These are phyloP conservation scores for Orthosia gothica DNA, from an alignment of 2,888 invertebrate genomes.

Conservation along the genomic window DNA sequence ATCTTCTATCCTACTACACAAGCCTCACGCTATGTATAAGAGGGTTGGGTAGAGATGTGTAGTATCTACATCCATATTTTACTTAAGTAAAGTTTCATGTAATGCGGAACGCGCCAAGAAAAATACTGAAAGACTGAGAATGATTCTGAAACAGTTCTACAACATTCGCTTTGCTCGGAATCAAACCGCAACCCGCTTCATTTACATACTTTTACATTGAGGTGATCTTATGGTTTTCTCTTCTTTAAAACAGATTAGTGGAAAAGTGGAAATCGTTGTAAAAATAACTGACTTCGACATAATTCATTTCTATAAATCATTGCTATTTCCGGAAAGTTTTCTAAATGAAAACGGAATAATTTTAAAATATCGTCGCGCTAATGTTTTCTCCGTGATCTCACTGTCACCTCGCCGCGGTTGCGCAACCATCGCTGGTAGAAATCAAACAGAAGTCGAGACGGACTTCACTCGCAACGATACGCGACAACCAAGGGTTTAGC, in stretches of 20 bases:
- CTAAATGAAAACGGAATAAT: constrained; percentile 58
- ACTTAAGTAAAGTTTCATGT: no score
- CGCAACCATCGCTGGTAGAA: constrained; percentile 33
- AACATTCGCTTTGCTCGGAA: neutral
- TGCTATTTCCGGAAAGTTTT: constrained; percentile 46
- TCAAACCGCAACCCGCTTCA: neutral
- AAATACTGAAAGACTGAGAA: neutral
- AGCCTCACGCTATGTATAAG: neutral
- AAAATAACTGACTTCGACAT: neutral
- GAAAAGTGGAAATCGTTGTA: constrained; percentile 16
- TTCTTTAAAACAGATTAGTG: neutral
- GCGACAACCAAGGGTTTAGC: constrained; percentile 43
- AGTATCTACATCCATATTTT: neutral
- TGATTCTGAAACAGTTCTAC: neutral
- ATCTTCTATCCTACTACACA: neutral
- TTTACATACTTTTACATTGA: neutral
- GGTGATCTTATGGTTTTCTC: neutral
- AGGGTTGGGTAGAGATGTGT: neutral
- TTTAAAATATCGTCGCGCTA: constrained; percentile 21
- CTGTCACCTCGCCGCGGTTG: constrained; percentile 29
- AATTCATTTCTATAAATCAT: constrained; percentile 30
- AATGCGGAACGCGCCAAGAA: neutral
- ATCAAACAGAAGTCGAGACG: neutral
- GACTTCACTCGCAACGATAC: neutral
- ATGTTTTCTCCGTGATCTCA: constrained; percentile 47